These are phyloP conservation scores for Drosophila multiciliata DNA, from an alignment of 2,888 invertebrate species.

Conservation along the genomic window DNA sequence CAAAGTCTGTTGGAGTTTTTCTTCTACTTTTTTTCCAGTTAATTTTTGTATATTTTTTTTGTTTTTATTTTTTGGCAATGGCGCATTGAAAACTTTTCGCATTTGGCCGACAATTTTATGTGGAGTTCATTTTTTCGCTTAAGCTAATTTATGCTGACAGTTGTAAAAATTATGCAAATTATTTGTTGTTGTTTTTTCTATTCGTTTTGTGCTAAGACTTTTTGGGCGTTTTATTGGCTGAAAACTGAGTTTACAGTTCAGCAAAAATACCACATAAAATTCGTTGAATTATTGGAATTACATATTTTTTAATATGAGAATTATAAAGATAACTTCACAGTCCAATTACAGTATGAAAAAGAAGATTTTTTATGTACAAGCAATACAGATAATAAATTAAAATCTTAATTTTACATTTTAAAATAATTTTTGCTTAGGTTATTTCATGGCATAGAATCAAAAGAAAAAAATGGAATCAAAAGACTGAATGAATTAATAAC, in stretches of 20 bases:
- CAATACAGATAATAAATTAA: background rate
- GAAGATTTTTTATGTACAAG: background rate
- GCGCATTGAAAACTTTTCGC: conserved; percentile 58
- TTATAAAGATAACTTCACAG: background rate
- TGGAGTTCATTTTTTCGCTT: conserved; percentile 44
- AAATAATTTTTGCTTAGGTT: too few species aligned
- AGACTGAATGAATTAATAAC: too few species aligned
- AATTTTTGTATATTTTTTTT: conserved; percentile 25
- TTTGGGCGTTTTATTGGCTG: conserved; percentile 33
- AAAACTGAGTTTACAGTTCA: conserved; percentile 6
- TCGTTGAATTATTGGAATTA: background rate
- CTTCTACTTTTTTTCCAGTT: background rate
- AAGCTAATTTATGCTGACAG: conserved; percentile 64
- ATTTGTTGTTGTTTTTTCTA: background rate
- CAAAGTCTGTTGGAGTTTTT: conserved; percentile 4
- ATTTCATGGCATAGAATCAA: too few species aligned
- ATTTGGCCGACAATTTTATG: conserved; percentile 57
- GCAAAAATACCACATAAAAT: background rate
- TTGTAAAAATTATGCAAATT: conserved; percentile 63
- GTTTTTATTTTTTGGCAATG: conserved; percentile 57
- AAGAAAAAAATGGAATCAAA: too few species aligned
- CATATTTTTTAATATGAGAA: background rate
- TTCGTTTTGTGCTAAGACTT: conserved; percentile 14
- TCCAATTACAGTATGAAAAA: background rate
- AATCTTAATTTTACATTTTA: too few species aligned